A percentile compares a stretch with the other conserved stretches of the same genome.
These are phyloP conservation scores for Micromussa lordhowensis DNA, from an alignment of 92 coral and sea anemone genomes.

Conservation along the genomic window DNA sequence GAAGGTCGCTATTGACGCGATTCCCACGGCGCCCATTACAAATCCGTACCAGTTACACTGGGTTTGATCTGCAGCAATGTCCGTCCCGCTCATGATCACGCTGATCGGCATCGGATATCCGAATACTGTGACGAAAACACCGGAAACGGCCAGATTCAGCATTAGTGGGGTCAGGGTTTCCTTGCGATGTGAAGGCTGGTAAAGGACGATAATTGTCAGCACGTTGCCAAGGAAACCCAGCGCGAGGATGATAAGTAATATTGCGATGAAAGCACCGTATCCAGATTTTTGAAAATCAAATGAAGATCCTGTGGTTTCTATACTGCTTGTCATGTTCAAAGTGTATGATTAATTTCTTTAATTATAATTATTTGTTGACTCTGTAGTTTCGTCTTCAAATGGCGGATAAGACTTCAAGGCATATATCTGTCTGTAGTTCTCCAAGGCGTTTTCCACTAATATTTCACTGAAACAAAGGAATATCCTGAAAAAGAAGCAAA, in stretches of 20 bases:
- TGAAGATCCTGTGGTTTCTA: background rate
- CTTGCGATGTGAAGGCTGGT: constrained; percentile 49
- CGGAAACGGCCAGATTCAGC: constrained; percentile 53
- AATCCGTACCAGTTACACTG: constrained; percentile 65
- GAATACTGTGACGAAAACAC: constrained; percentile 51
- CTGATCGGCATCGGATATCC: constrained; percentile 61
- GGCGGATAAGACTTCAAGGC: background rate
- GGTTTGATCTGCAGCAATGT: background rate
- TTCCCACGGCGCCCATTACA: constrained; percentile 60
- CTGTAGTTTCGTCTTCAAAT: background rate
- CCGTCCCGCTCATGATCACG: constrained; percentile 23
- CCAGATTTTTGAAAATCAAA: constrained; percentile 13
- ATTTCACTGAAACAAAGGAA: background rate
- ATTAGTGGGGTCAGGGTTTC: constrained; percentile 62
- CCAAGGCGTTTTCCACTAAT: background rate
- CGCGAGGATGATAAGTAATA: constrained; percentile 42
- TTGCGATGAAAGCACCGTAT: constrained; percentile 27
- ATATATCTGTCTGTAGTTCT: background rate
- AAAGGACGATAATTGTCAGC: constrained; percentile 48
- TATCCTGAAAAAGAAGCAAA: background rate
- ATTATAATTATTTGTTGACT: background rate
- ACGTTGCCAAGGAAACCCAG: constrained; percentile 59
- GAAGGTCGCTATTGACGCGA: constrained; percentile 61
- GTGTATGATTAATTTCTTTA: background rate
- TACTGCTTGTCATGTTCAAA: constrained; percentile 11